Percentiles rank a stretch among this genome's conserved stretches.
Evolutionary conservation across 2,888 invertebrate species (phyloP).

Genomic region (Microplitis deprimator): DNA sequence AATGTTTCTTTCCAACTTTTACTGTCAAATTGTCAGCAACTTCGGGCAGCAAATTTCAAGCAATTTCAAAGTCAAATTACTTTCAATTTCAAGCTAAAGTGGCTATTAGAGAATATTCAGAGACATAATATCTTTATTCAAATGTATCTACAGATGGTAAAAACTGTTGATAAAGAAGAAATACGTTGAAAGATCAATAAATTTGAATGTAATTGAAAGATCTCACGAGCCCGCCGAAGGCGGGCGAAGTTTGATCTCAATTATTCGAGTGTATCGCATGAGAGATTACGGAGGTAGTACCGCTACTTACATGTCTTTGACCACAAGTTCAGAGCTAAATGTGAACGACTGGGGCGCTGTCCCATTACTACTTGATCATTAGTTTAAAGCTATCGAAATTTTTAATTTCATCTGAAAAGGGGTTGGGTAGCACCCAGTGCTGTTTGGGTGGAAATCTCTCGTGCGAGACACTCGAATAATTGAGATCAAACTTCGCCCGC

Average conservation of each 20-base stretch:
- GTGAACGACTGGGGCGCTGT: background rate
- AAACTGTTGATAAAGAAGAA: too few relatives aligned
- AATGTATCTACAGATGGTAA: too few relatives aligned
- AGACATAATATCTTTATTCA: too few relatives aligned
- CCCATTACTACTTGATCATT: slow-evolving; percentile 22
- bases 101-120: too few relatives aligned
- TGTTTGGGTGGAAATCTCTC: background rate
- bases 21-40: too few relatives aligned
- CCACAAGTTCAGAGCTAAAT: slow-evolving; percentile 24
- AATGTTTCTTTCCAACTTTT: too few relatives aligned
- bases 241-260: slow-evolving; percentile 4
- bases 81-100: too few relatives aligned
- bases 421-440: background rate
- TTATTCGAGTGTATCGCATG: background rate
- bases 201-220: background rate
- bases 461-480: background rate
- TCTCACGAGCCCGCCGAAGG: slow-evolving; percentile 5
- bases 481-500: slow-evolving; percentile 5
- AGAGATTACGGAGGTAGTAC: slow-evolving; percentile 21
- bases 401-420: background rate
- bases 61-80: too few relatives aligned
- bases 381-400: slow-evolving; percentile 24
- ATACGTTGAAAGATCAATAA: too few relatives aligned
- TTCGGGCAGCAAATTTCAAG: too few relatives aligned
- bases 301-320: slow-evolving; percentile 10